Conservation (phyloP, 2,113 vertebrate species). For the Melospiza melodia region DNA sequence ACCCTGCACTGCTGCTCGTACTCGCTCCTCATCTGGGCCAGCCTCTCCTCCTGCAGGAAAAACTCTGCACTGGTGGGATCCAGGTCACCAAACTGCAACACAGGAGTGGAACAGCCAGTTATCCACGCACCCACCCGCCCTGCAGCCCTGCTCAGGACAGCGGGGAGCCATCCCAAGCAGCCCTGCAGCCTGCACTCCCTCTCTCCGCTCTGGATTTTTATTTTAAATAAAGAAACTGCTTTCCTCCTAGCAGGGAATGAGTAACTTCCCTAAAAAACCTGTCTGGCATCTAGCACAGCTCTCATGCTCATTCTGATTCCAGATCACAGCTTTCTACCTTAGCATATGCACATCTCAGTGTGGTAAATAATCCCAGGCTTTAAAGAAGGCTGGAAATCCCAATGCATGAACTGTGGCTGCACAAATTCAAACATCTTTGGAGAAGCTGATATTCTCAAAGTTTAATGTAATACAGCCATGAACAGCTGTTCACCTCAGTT, state of each 20-base stretch:
- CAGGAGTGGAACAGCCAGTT: not conserved
- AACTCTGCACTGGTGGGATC: constrained; percentile 88
- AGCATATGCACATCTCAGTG: not conserved
- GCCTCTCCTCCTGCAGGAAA: constrained; percentile 88
- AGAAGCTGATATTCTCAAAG: not conserved
- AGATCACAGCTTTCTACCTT: not conserved
- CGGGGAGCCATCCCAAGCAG: not conserved
- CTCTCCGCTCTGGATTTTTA: not conserved
- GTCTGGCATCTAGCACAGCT: not conserved
- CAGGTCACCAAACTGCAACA: constrained; percentile 87
- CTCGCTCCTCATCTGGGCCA: constrained; percentile 81
- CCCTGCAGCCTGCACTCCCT: not conserved
- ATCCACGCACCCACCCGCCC: not conserved
- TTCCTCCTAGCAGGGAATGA: not conserved
- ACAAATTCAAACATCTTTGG: not conserved
- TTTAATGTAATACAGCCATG: accelerated
- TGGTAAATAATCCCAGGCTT: not conserved
- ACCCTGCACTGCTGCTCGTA: constrained; percentile 92
- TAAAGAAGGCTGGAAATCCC: not conserved
- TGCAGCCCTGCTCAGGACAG: not conserved
- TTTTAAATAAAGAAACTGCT: not conserved
- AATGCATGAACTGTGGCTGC: accelerated
- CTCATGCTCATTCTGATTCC: not conserved
- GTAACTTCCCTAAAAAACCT: not conserved
- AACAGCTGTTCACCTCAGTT: not conserved